Evolutionary conservation across 1,140 invertebrate genomes (phyloP), one percentile per base, ranked within the genome.

Genomic region (Marisa cornuarietis): DNA sequence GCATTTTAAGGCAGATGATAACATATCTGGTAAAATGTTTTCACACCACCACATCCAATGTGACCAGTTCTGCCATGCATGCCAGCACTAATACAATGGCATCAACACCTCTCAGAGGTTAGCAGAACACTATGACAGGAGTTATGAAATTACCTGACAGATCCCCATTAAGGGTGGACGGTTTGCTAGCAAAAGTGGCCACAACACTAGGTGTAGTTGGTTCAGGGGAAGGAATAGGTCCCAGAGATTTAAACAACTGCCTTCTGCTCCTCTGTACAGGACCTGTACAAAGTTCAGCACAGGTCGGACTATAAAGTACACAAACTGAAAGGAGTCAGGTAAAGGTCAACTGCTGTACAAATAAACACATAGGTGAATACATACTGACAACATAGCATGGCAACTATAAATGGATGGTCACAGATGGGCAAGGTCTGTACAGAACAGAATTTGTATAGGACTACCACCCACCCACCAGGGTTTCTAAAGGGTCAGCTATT

Each of bases 201-300:
- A 89, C 78, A 20, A 90, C 88, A 81, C 84, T 87, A 0, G 89
- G 87, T 20, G 81, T 82, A 1, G 86, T 85, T 8, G 87, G 86
- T 71, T 89, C 88, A 42, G 88, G 87, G 22, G 87, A 88, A 18
- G 88, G 87, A 26, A 88, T 84, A 0, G 86, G 87, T 51, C 85
- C 86, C 65, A 87, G 75, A 9, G 87, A 86, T 75, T 88, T 88
- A 71, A 88, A 86, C 73, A 89, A 81, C 79, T 89, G 88, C 66
- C 87, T 81, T 78, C 85, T 86, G 69, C 85, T 87, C 79, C 83
- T 83, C 79, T 88, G 86, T 14, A 83, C 82, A 42, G 83, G 83
- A 83, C 84, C 87, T 88, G 82, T 69, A 65, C 31, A n/a, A n/a
- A 2, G 42, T 16, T 54, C 20, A 42, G 49, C 11, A 66, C 54